Conservation (phyloP, 1,140 invertebrate genomes). For the Telenomus remus region DNA sequence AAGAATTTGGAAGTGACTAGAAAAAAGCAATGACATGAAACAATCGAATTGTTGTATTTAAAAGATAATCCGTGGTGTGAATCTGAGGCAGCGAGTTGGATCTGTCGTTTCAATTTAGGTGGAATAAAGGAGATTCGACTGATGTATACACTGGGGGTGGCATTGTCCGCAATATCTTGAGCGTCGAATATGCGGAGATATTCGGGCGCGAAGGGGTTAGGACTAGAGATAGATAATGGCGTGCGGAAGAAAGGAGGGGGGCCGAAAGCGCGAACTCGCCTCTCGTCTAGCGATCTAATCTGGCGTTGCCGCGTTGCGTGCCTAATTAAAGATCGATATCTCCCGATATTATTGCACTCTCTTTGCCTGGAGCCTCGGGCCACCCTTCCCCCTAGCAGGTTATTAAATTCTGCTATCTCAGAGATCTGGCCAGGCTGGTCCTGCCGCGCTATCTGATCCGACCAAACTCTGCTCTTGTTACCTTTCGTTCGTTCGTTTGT, state of each 20-base stretch:
- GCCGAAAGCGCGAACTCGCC: constrained; percentile 49
- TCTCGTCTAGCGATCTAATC: constrained; percentile 73
- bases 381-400: constrained; percentile 68
- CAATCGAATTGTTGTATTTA: constrained; percentile 10
- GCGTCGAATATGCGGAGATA: constrained; percentile 32
- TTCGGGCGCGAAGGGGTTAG: constrained; percentile 28
- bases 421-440: constrained; percentile 72
- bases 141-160: constrained; percentile 1
- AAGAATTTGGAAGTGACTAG: too few species aligned
- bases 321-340: constrained; percentile 77
- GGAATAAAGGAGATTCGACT: constrained; percentile 33
- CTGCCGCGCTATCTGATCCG: constrained; percentile 71
- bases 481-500: constrained; percentile 57
- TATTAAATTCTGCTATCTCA: constrained; percentile 75
- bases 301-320: constrained; percentile 73
- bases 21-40: too few species aligned
- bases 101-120: constrained; percentile 38
- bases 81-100: background rate
- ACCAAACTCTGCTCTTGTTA: constrained; percentile 70
- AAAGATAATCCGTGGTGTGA: constrained; percentile 24
- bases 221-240: constrained; percentile 43
- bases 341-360: constrained; percentile 74
- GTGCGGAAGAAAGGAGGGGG: constrained; percentile 34
- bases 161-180: constrained; percentile 32
- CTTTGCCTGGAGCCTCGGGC: constrained; percentile 44